Percentiles rank a stretch among this genome's conserved stretches.
These are phyloP conservation scores for Uropetala carovei DNA, from an alignment of 2,888 invertebrate genomes.

Conservation along the genomic window DNA sequence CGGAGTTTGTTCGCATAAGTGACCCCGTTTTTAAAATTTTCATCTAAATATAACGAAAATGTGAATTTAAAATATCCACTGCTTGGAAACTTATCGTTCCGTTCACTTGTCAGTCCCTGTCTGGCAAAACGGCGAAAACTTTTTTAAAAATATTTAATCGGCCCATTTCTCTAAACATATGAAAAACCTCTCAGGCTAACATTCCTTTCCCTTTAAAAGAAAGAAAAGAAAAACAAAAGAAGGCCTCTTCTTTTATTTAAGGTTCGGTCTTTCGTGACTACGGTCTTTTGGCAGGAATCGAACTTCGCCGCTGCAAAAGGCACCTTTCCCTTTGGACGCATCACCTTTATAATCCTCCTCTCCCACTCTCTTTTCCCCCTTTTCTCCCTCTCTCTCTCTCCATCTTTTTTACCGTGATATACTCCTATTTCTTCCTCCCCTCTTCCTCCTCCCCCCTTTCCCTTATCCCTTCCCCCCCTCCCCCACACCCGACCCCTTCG, in stretches of 20 bases:
- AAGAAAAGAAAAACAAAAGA: not conserved
- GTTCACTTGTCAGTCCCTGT: not conserved
- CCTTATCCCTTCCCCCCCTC: not conserved
- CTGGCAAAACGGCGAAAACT: not conserved
- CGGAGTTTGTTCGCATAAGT: no score
- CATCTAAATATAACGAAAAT: no score
- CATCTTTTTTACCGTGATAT: not conserved
- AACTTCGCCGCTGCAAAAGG: slow-evolving; percentile 33
- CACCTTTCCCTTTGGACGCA: not conserved
- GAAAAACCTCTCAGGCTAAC: not conserved
- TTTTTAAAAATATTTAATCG: not conserved
- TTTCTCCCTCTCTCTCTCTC: no score
- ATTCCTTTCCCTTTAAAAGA: not conserved
- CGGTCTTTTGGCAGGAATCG: slow-evolving; percentile 41
- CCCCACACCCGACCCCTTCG: not conserved
- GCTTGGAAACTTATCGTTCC: not conserved
- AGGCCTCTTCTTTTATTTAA: not conserved
- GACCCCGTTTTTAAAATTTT: no score
- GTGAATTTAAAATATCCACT: not conserved
- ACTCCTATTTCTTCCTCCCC: not conserved
- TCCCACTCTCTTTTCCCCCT: not conserved
- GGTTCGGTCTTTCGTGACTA: slow-evolving; percentile 51
- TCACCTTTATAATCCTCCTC: not conserved
- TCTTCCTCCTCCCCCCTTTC: not conserved
- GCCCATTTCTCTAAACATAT: not conserved